Evolutionary conservation across 1,140 invertebrate genomes (phyloP), one percentile per base, ranked within the genome.

Genomic region (Papilio polyxenes): DNA sequence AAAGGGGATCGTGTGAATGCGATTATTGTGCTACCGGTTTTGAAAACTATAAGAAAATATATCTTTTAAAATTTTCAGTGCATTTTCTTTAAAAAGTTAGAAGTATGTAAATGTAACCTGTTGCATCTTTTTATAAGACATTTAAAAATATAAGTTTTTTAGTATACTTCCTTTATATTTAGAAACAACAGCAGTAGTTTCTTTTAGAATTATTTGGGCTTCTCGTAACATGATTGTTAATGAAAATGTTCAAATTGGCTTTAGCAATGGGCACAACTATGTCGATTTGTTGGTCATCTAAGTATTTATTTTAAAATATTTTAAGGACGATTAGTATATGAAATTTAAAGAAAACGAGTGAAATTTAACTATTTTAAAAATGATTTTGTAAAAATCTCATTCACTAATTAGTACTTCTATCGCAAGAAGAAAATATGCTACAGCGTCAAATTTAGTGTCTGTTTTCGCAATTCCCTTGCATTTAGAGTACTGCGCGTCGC

Each of bases 11-110:
- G 62, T 65, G 62, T 65, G 62, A 23, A 65, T 65, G 10, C 23
- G 23, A 23, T 65, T 23, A 65, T 65, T 23, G 3, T 23, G 62
- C 62, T 23, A 13, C 23, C 23, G 40, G 11, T 23, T 65, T 65
- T 65, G 4, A 65, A 65, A 65, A 65, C 62, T 65, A 31, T 31
- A 65, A 23, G 62, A 65, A 31, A 65, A 65, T 65, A 65, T 65
- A 31, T 65, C 59, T 65, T 23, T 13, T 65, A 65, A 65, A 65
- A 23, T 65, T 65, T 20, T 65, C 20, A 65, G 62, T 23, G 62
- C 10, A 65, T 65, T 65, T 65, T 65, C 53, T 56, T 17, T 17
- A 56, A 65, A 23, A 65, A 11, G 20, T 11, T 31, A 65, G 20
- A 23, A 20, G 11, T 65, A 65, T 65, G 10, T 23, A 20, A 20